These are phyloP conservation scores for Meloidogyne chitwoodi DNA, from an alignment of 1,140 invertebrate species.

Conservation along the genomic window DNA sequence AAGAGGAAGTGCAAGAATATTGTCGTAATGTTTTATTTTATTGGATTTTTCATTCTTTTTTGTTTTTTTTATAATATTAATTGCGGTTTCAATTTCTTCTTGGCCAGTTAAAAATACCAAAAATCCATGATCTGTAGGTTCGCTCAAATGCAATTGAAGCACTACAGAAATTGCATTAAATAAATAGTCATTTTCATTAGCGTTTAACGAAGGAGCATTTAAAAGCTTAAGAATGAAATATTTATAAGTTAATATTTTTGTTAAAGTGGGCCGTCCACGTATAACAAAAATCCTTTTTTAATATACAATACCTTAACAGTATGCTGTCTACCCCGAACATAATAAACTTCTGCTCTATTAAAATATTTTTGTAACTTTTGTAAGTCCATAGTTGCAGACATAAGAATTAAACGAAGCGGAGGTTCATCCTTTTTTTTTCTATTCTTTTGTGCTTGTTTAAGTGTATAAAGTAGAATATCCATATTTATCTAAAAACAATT, in stretches of 20 bases:
- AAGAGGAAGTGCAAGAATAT: slow-evolving; percentile 72
- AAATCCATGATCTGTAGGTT: slow-evolving; percentile 70
- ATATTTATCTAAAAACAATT: slow-evolving; percentile 65
- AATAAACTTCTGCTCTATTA: slow-evolving; percentile 76
- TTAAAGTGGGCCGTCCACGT: too few relatives aligned
- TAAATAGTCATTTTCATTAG: slow-evolving; percentile 60
- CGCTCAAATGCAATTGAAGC: slow-evolving; percentile 79
- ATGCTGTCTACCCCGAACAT: slow-evolving; percentile 81
- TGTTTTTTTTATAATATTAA: slow-evolving; percentile 44
- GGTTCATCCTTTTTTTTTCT: not conserved
- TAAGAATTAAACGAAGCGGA: slow-evolving; percentile 72
- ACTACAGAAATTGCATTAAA: slow-evolving; percentile 27
- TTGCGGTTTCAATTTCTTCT: slow-evolving; percentile 90
- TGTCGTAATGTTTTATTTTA: not conserved
- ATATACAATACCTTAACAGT: slow-evolving; percentile 67
- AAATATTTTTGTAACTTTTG: slow-evolving; percentile 88
- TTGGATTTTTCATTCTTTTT: slow-evolving; percentile 8
- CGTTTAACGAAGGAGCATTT: slow-evolving; percentile 35
- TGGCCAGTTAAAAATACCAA: slow-evolving; percentile 96
- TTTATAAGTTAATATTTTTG: not conserved
- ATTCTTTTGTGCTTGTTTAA: slow-evolving; percentile 65
- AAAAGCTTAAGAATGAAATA: slow-evolving; percentile 18
- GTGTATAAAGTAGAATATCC: slow-evolving; percentile 81
- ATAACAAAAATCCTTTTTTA: not conserved
- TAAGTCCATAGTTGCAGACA: slow-evolving; percentile 92